Percentiles rank a stretch among this genome's conserved stretches.
Evolutionary conservation across 2,888 invertebrate genomes (phyloP).

Genomic region (Meiosimyza platycephala): DNA sequence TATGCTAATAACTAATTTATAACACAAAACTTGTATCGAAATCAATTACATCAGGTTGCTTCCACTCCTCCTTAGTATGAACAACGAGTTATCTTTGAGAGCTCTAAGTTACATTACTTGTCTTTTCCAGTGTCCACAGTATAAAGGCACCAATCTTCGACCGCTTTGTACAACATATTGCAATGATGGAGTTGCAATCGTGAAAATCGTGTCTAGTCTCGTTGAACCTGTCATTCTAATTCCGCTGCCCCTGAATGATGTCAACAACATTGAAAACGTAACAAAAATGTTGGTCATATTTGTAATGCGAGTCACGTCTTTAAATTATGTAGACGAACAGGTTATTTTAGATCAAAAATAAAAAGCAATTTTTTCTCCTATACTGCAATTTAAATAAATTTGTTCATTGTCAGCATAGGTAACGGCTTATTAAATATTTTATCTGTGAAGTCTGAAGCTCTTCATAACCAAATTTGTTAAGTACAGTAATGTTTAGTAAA

Average conservation of each 20-base stretch:
- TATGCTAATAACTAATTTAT: too few species aligned
- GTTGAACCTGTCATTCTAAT: neutral
- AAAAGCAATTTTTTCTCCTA: too few species aligned
- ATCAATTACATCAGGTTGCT: too few species aligned
- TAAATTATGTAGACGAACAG: constrained; percentile 4
- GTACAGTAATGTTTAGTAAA: too few species aligned
- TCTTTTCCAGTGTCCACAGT: too few species aligned
- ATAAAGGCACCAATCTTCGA: too few species aligned
- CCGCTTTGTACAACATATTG: neutral
- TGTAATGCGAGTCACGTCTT: constrained; percentile 11
- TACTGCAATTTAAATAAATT: constrained; percentile 15
- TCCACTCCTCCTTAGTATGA: too few species aligned
- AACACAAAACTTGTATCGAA: too few species aligned
- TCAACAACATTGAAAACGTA: neutral
- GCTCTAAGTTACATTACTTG: too few species aligned
- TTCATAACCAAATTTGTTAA: too few species aligned
- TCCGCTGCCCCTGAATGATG: neutral
- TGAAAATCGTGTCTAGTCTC: neutral
- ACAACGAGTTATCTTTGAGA: too few species aligned
- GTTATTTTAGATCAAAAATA: neutral
- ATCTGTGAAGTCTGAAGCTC: too few species aligned
- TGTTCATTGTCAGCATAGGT: constrained; percentile 4
- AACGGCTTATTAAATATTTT: neutral
- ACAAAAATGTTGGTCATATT: constrained; percentile 11
- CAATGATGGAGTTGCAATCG: neutral